A percentile compares a stretch with the other conserved stretches of the same genome.
These are phyloP conservation scores for Drosophila baimaii DNA, from an alignment of 1,140 invertebrate species.

Conservation along the genomic window DNA sequence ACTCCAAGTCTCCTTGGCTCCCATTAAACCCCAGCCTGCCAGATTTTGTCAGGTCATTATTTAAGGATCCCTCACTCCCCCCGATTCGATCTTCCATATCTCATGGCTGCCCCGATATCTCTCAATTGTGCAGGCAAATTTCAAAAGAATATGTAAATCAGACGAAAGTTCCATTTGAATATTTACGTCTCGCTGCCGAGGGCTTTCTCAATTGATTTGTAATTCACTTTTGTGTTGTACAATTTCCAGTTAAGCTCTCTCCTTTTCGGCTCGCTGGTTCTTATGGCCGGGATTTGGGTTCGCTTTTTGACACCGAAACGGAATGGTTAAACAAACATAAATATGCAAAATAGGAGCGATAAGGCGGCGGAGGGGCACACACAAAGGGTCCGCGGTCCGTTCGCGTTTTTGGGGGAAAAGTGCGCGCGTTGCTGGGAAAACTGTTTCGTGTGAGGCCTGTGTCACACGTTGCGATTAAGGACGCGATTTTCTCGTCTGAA, in stretches of 20 bases:
- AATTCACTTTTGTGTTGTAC: conserved; percentile 47
- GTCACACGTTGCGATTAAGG: conserved; percentile 53
- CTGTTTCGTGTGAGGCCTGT: conserved; percentile 8
- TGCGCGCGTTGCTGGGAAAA: conserved; percentile 49
- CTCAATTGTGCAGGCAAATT: conserved; percentile 54
- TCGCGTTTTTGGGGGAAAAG: conserved; percentile 14
- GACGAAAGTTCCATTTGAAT: conserved; percentile 40
- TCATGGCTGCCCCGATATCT: conserved; percentile 16
- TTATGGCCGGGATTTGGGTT: conserved; percentile 39
- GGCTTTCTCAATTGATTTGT: conserved; percentile 39
- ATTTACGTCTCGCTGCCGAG: conserved; percentile 50
- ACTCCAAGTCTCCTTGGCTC: not conserved
- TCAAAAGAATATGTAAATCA: conserved; percentile 48
- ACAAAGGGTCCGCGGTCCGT: not conserved
- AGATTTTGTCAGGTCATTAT: too few relatives aligned
- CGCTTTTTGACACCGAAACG: conserved; percentile 40
- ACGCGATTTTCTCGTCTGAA: conserved; percentile 17
- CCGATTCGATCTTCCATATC: not conserved
- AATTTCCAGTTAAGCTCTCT: conserved; percentile 23
- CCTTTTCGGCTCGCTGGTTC: conserved; percentile 1
- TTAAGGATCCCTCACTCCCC: not conserved
- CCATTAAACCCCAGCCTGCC: not conserved
- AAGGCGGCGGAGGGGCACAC: conserved; percentile 34
- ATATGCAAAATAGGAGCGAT: conserved; percentile 51
- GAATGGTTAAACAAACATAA: conserved; percentile 37